Evolutionary conservation across 2,113 vertebrate genomes (phyloP), one percentile per base, ranked within the genome.

Genomic region (Phrynosoma platyrhinos): DNA sequence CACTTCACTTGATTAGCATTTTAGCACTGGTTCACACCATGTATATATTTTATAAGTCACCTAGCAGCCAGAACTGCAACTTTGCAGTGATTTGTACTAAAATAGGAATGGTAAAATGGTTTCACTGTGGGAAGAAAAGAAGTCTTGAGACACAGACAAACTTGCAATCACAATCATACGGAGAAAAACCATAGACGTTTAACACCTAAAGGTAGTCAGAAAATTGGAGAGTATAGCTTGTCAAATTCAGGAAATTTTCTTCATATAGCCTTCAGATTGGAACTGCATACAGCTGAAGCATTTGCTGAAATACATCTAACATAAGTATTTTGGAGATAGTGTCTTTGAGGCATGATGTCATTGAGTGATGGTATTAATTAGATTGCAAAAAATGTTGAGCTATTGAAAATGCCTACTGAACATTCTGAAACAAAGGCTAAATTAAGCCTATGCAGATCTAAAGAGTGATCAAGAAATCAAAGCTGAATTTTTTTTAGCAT

Each of bases 301-400:
- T 0, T 27, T 40, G 36, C 78, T 9, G 2, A 79, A 89, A 83
- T 47, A 94, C 76, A 79, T 23, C 53, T 77, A 83, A 88, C 0
- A 2, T 32, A 0, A 84, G 71, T 55, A 9, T 86, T 91, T 23
- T 3, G 82, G 8, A n/a, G 86, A 88, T 79, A 32, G 75, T 75
- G 91, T 92, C 92, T 92, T 84, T 74, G 55, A 91, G 47, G 32
- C 75, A 71, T 85, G 90, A 90, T 87, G 80, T n/a, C 82, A 62
- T 20, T 78, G 76, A 90, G 72, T 77, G 53, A 83, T 83, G 76
- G 40, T 36, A 86, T 85, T 75, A 87, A 88, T 89, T 66, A 83
- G 7, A 78, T 52, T 87, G 71, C 91, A 90, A 58, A 66, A 76
- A 30, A 84, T 87, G 89, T 87, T 88, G 83, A 92, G 84, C 84